phyloP scores from a whole-genome alignment of 2,888 invertebrate genomes.

The Epiblema foenella region DNA sequence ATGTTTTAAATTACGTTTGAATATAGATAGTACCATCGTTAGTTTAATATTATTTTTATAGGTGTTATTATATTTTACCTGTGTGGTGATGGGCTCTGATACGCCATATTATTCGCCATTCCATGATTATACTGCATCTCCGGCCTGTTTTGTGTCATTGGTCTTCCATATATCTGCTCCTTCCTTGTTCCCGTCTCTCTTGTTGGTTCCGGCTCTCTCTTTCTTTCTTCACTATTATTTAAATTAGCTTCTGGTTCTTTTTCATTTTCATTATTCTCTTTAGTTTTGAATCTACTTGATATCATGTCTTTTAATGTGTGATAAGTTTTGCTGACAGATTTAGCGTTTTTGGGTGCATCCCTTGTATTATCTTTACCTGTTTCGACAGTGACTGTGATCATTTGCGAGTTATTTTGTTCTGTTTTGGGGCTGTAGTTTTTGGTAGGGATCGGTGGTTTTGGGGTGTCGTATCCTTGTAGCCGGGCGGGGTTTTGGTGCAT shows the following conservation, averaged over 20 bases:
- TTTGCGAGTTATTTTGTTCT: conserved; percentile 78
- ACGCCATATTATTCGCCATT: conserved; percentile 74
- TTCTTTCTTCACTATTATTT: conserved; percentile 87
- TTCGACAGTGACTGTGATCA: conserved; percentile 85
- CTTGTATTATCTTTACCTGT: conserved; percentile 84
- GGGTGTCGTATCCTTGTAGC: conserved; percentile 75
- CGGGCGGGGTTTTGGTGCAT: conserved; percentile 75
- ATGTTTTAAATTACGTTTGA: too few species aligned
- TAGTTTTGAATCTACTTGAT: conserved; percentile 90
- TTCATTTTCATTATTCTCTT: conserved; percentile 84
- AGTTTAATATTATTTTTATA: background rate
- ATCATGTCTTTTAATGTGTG: conserved; percentile 94
- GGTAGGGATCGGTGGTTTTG: conserved; percentile 80
- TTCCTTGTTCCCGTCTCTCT: conserved; percentile 78
- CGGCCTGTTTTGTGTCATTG: conserved; percentile 79
- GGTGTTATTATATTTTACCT: conserved; percentile 59
- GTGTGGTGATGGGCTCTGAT: conserved; percentile 78
- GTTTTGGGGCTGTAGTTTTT: conserved; percentile 75
- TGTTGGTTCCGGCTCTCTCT: conserved; percentile 76
- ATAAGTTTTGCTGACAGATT: conserved; percentile 91
- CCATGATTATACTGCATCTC: conserved; percentile 78
- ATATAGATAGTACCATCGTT: background rate
- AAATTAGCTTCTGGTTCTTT: conserved; percentile 82
- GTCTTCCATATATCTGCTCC: conserved; percentile 87
- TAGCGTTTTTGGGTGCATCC: conserved; percentile 84